Conservation (phyloP, 2,888 invertebrate species). For the Pristionchus exspectatus region DNA sequence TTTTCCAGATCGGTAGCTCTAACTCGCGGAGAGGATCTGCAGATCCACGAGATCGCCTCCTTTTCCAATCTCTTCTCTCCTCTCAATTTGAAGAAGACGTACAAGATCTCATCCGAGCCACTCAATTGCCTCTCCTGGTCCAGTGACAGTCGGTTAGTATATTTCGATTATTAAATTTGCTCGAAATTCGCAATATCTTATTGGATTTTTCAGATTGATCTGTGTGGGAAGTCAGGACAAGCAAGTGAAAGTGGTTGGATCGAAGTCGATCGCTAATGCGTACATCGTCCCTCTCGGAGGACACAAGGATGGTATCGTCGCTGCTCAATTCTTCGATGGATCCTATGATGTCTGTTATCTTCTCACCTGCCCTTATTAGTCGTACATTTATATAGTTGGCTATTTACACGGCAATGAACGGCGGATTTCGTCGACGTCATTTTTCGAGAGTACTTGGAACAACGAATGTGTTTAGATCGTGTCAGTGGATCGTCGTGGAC, state of each 20-base stretch:
- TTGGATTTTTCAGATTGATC: slow-evolving; percentile 82
- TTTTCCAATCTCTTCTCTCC: slow-evolving; percentile 85
- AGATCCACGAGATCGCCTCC: slow-evolving; percentile 86
- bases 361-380: background rate
- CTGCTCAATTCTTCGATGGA: slow-evolving; percentile 90
- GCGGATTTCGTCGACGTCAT: too few species aligned
- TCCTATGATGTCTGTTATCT: slow-evolving; percentile 86
- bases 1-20: slow-evolving; percentile 87
- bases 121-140: slow-evolving; percentile 94
- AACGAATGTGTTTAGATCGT: slow-evolving; percentile 70
- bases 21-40: slow-evolving; percentile 88
- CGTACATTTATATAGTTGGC: background rate
- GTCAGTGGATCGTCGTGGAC: slow-evolving; percentile 72
- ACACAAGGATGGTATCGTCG: slow-evolving; percentile 90
- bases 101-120: slow-evolving; percentile 89
- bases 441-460: too few species aligned
- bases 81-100: slow-evolving; percentile 89
- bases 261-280: slow-evolving; percentile 87
- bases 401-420: too few species aligned
- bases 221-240: slow-evolving; percentile 94
- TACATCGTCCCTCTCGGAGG: slow-evolving; percentile 88
- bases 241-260: slow-evolving; percentile 87
- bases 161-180: too few species aligned
- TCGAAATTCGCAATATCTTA: background rate
- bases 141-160: slow-evolving; percentile 88